Evolutionary conservation across 2,113 vertebrate species (phyloP).

Genomic region (Aplodontia rufa): DNA sequence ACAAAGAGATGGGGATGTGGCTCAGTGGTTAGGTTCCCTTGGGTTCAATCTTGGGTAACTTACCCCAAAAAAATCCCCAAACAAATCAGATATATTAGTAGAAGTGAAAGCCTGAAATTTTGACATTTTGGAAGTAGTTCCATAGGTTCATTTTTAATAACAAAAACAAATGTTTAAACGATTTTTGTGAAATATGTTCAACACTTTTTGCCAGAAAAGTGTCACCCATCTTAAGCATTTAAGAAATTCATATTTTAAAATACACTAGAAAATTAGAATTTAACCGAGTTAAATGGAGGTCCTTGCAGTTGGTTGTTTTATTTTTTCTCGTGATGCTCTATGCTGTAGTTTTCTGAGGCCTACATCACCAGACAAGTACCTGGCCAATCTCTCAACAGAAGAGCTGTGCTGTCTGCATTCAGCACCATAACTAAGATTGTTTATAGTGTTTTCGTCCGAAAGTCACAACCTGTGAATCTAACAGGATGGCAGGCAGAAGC

Average conservation of each 20-base stretch:
- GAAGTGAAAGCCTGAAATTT: not conserved
- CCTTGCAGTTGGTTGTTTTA: too few species aligned
- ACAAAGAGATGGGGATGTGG: too few species aligned
- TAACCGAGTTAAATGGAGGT: not conserved
- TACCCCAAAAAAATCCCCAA: too few species aligned
- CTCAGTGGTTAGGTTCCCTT: too few species aligned
- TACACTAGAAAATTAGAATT: not conserved
- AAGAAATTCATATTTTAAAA: not conserved
- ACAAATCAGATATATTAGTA: not conserved
- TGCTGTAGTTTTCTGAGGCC: not conserved
- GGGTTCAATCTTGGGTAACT: too few species aligned
- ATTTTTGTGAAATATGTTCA: not conserved
- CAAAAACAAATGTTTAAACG: not conserved
- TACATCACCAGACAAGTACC: not conserved
- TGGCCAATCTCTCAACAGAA: not conserved
- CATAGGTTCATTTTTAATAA: not conserved
- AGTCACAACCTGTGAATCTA: not conserved
- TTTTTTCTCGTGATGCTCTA: not conserved
- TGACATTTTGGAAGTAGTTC: not conserved
- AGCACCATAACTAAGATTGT: not conserved
- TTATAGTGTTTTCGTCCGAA: not conserved
- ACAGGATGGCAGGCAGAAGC: not conserved
- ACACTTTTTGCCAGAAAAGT: not conserved
- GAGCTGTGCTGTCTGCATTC: not conserved
- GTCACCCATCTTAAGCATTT: not conserved